Base-by-base conservation (phyloP, 2,888 invertebrate species). In the Ormyrus pomaceus region DNA sequence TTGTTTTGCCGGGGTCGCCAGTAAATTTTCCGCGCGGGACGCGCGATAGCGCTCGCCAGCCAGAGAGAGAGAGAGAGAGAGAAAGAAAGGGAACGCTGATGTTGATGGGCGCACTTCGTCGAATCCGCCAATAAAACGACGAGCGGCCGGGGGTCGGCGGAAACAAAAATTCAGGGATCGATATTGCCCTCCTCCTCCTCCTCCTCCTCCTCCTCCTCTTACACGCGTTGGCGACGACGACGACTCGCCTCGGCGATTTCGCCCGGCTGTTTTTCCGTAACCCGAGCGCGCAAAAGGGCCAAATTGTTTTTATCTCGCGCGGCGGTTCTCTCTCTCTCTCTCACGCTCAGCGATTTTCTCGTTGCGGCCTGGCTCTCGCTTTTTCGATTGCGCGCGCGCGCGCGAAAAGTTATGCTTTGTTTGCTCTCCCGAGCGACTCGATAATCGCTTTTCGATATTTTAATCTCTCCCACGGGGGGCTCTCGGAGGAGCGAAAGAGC, bases 1-100 rank as follows among this genome's bases (percentile, higher is more conserved):
- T 90, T 90, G 90, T 90, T 90, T 90, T 89, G 87, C 88, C 86
- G 85, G 87, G 85, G 82, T 85, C 85, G 86, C 83, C 88, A 87
- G 86, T 89, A 90, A 89, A 90, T 90, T 86, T 86, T 79, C 82
- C 86, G 85, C 84, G 85, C 84, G 85, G 64, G 46, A 56, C 68
- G 56, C 10, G 73, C 61, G 71, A 77, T 77, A 70, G 58, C 71
- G 65, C 34, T 34, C 56, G 53, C 50, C 50, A 48, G 59, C 34
- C 45, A 50, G 61, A 83, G 84, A 85, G 80, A 83, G 79, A 8
- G 46, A 46, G 53, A n/a, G 11, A 7, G 79, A 83, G 79, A 68
- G 11, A 50, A 58, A 46, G 58, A 51, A 58, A n/a, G 68, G 82
- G 83, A 83, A 83, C 83, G 86, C 85, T 85, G 86, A 89, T 87